Evolutionary conservation across 2,888 invertebrate genomes (phyloP).

Genomic region (Omphaloscelis lunosa): DNA sequence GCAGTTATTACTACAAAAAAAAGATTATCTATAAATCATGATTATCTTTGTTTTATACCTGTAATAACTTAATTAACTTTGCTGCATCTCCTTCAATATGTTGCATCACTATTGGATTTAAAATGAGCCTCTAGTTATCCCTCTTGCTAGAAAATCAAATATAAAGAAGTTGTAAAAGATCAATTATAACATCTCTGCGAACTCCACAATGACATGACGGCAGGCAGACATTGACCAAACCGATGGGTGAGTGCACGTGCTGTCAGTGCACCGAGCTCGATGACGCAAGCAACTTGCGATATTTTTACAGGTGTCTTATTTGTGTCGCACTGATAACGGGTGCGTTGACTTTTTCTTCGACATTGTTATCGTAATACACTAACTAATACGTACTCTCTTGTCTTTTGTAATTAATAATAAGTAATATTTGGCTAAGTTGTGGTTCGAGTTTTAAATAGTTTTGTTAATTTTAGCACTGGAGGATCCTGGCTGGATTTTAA

Average conservation of each 20-base stretch:
- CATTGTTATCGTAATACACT: conserved; percentile 67
- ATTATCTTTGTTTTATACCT: background rate
- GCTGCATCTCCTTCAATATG: background rate
- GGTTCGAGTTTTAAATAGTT: background rate
- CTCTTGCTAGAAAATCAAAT: too few species aligned
- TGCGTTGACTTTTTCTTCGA: conserved; percentile 69
- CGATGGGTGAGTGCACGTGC: conserved; percentile 50
- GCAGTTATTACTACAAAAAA: too few species aligned
- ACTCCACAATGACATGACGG: conserved; percentile 15
- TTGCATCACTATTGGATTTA: background rate
- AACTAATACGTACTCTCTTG: conserved; percentile 51
- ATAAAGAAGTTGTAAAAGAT: background rate
- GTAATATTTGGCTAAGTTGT: background rate
- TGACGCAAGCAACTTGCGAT: conserved; percentile 60
- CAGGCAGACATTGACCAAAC: conserved; percentile 23
- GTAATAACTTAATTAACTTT: background rate
- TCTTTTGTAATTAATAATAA: conserved; percentile 24
- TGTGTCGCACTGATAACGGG: conserved; percentile 72
- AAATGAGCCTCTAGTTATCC: background rate
- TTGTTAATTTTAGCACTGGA: background rate
- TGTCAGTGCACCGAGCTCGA: conserved; percentile 21
- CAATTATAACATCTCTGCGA: background rate
- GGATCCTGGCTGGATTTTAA: background rate
- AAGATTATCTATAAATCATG: background rate
- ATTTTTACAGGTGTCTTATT: conserved; percentile 76